Base-by-base conservation (phyloP, 2,888 invertebrate species). In the Thera obeliscata region DNA sequence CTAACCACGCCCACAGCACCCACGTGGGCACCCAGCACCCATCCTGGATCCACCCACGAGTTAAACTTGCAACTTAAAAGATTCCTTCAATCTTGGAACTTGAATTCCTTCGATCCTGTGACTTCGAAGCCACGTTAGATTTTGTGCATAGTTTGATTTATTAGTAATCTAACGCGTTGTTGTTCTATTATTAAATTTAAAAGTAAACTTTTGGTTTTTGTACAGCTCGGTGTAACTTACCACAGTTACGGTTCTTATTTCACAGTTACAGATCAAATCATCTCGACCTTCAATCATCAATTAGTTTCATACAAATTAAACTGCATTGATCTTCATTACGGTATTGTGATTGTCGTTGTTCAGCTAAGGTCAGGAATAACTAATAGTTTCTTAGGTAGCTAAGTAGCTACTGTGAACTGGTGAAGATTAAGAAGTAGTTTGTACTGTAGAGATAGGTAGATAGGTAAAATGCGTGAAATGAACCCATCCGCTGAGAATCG, bases 391-490 rank as follows among this genome's bases (percentile, higher is more conserved):
- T 58, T 35, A 9, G 33, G 54, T 54, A 48, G 35, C 35, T 57
- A 46, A 89, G 9, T 46, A 43, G 43, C 5, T 41, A 46, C 43
- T 46, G 9, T 0, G 9, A 7, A 4, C 41, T 46, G 43, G 2
- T 33, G 33, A 3, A 52, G 33, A 6, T 2, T 52, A 52, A 1
- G 33, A 8, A 52, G 9, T 33, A 36, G 49, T 41, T 57, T 64
- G 54, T 49, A 41, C 8, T 68, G 72, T 67, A 54, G 71, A 70
- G 71, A 76, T 82, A 81, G 83, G 83, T 77, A 76, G 8, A 7
- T 72, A 59, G 74, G 64, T 89, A 88, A 89, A 81, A 85, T 60
- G 82, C 92, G 88, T 92, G 91, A 91, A 92, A 92, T 92, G 82
- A 91, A 82, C 78, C 74, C 76, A 46, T 64, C 59, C 52, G 56